Conservation (phyloP, 2,113 vertebrate species). For the Tyrannus savana region DNA sequence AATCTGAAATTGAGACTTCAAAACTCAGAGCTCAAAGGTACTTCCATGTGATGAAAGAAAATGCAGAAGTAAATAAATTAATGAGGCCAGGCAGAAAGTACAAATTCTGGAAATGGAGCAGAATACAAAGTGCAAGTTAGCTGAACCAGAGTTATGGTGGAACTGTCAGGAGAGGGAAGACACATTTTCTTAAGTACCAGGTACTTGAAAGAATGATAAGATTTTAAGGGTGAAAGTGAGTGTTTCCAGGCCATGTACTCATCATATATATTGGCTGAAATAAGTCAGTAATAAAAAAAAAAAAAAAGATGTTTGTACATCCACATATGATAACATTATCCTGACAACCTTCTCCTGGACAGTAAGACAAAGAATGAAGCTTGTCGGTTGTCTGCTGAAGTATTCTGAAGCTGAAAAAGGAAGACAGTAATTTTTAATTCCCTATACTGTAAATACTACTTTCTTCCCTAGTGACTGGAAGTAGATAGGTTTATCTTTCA, state of each 20-base stretch:
- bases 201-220: slow-evolving; percentile 4
- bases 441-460: not conserved
- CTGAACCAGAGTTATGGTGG: not conserved
- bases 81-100: not conserved
- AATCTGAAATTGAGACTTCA: not conserved
- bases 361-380: not conserved
- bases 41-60: not conserved
- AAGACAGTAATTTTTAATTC: not conserved
- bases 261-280: not conserved
- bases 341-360: not conserved
- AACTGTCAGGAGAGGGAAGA: not conserved
- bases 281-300: not conserved
- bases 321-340: not conserved
- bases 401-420: not conserved
- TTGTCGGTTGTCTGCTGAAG: not conserved
- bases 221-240: slow-evolving; percentile 35
- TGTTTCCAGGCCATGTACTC: not conserved
- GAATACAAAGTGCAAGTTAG: not conserved
- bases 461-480: not conserved
- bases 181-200: not conserved
- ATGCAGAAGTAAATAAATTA: not conserved
- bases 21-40: not conserved
- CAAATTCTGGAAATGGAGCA: not conserved
- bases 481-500: not conserved
- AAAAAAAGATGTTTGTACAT: not conserved